Base-by-base conservation (phyloP, 1,140 invertebrate genomes). In the Sycobia sp. region DNA sequence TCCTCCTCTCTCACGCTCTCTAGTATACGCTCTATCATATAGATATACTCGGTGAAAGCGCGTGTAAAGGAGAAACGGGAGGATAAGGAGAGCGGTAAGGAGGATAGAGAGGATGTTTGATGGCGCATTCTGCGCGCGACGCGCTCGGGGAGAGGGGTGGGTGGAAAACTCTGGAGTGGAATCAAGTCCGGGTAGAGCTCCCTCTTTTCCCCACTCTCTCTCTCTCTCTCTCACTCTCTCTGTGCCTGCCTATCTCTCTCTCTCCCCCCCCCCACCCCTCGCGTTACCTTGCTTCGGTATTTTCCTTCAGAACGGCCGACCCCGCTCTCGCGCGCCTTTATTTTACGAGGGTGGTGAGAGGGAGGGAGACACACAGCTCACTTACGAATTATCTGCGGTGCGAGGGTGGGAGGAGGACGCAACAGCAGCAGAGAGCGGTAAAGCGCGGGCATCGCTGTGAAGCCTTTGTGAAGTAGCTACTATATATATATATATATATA, bases 71-170 rank as follows among this genome's bases (percentile, higher is more conserved):
- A n/a, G n/a, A n/a, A n/a, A n/a, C n/a, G n/a, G n/a, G n/a, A n/a
- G n/a, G n/a, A n/a, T n/a, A n/a, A n/a, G n/a, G n/a, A n/a, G n/a
- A n/a, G n/a, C n/a, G n/a, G n/a, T n/a, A n/a, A n/a, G n/a, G n/a
- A n/a, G n/a, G n/a, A n/a, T n/a, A n/a, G n/a, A n/a, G n/a, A n/a
- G n/a, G n/a, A n/a, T n/a, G 51, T 62, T 62, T 62, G 61, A 56
- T 41, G 51, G 65, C 34, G 66, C 57, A 71, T 70, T 68, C 67
- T 66, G 61, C 43, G 60, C 56, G 57, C 70, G n/a, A n/a, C n/a
- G n/a, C 65, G 66, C 32, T 57, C 63, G 50, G 25, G 50, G 63
- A 58, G 56, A 59, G 66, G 56, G 46, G 50, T 41, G 38, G 56
- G 51, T 56, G 51, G 50, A 62, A 62, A 62, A 56, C 57, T n/a